Evolutionary conservation across 2,888 invertebrate species (phyloP).

Genomic region (Eueremaeus valkanovi): DNA sequence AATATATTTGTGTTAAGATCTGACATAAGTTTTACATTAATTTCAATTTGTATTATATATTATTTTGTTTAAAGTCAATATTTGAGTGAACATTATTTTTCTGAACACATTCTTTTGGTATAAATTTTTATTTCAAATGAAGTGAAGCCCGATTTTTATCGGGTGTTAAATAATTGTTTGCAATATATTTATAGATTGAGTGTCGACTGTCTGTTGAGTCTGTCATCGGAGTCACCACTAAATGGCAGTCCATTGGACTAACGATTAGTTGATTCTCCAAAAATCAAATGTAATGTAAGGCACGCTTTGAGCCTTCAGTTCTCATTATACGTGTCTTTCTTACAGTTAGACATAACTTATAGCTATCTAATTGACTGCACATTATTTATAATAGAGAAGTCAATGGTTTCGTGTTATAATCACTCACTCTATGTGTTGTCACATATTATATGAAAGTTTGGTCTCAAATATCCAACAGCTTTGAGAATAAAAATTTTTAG

Average conservation of each 20-base stretch:
- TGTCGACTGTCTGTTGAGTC: too few relatives aligned
- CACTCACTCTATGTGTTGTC: conserved; percentile 25
- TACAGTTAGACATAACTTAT: conserved; percentile 24
- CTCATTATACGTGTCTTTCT: conserved; percentile 23
- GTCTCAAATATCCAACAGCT: not conserved
- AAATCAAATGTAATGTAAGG: conserved; percentile 16
- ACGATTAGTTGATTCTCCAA: not conserved
- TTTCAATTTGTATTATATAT: not conserved
- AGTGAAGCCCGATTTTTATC: too few relatives aligned
- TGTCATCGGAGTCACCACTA: not conserved
- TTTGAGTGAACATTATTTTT: not conserved
- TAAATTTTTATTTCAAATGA: not conserved
- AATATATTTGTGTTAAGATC: not conserved
- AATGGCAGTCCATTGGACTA: not conserved
- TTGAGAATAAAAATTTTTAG: too few relatives aligned
- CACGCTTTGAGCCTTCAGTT: not conserved
- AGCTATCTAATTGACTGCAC: conserved; percentile 22
- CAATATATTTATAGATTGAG: too few relatives aligned
- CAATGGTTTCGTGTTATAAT: conserved; percentile 27
- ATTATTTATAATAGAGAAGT: conserved; percentile 31
- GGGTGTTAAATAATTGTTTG: not conserved
- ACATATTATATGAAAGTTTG: not conserved
- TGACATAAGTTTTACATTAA: conserved; percentile 19
- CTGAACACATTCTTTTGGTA: not conserved
- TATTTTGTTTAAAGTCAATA: not conserved